Conservation (phyloP, 2,888 invertebrate genomes). For the Clitarchus hookeri region DNA sequence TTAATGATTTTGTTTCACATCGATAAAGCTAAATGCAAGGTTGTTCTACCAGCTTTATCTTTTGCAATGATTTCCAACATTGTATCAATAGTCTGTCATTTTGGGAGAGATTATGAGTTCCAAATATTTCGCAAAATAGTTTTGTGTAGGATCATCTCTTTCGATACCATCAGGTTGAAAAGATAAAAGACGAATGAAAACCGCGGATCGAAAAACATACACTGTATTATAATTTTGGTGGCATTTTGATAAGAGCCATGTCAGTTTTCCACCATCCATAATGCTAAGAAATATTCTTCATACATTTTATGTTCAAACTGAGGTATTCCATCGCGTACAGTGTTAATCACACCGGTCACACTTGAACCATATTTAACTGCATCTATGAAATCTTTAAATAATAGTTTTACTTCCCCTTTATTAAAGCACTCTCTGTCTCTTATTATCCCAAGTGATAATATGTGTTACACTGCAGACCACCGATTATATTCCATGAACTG, state of each 20-base stretch:
- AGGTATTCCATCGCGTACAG: not conserved
- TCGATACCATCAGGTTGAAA: not conserved
- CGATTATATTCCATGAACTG: not conserved
- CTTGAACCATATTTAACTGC: not conserved
- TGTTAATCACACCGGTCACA: not conserved
- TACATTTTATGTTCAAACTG: not conserved
- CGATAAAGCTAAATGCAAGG: not conserved
- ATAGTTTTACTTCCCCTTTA: not conserved
- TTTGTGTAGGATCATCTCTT: not conserved
- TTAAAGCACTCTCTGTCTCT: not conserved
- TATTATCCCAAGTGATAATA: not conserved
- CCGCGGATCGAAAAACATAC: not conserved
- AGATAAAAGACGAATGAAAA: not conserved
- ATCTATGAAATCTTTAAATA: not conserved
- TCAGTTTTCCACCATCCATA: not conserved
- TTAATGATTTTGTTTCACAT: not conserved
- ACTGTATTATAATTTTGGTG: not conserved
- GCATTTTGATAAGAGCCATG: not conserved
- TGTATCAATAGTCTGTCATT: not conserved
- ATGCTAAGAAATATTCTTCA: not conserved
- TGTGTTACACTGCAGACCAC: not conserved
- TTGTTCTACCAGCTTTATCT: not conserved
- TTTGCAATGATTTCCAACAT: not conserved
- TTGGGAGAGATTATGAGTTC: not conserved
- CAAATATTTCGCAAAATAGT: not conserved